Conservation (phyloP, 1,140 invertebrate genomes). For the Ostrea denselamellosa region DNA sequence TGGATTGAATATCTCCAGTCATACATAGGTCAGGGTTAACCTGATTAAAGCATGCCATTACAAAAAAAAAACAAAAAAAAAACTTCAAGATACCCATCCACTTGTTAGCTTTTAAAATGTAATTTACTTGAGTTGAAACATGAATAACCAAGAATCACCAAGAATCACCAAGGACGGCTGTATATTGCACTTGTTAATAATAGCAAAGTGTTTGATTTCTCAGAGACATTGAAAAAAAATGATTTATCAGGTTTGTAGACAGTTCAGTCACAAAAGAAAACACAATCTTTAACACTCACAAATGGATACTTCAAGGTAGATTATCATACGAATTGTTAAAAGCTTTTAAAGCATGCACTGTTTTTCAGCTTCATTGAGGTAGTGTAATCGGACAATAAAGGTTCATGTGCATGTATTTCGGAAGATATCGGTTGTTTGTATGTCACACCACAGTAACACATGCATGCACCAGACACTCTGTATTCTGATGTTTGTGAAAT, state of each 20-base stretch:
- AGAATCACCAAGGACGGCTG: not conserved
- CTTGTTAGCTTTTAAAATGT: not conserved
- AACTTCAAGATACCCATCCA: no score
- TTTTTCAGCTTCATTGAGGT: no score
- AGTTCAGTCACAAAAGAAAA: not conserved
- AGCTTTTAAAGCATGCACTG: no score
- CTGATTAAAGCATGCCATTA: not conserved
- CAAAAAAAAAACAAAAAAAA: no score
- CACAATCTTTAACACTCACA: not conserved
- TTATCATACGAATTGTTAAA: no score
- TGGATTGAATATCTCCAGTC: not conserved
- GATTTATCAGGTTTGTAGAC: not conserved
- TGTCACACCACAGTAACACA: no score
- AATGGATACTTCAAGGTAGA: not conserved
- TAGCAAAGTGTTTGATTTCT: constrained; percentile 18
- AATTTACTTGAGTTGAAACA: not conserved
- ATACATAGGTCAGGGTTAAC: not conserved
- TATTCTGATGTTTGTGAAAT: no score
- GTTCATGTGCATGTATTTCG: no score
- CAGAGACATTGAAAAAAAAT: constrained; percentile 9
- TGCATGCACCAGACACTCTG: no score
- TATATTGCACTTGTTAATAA: not conserved
- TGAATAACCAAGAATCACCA: no score
- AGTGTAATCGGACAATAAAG: no score
- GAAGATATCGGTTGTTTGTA: no score